Evolutionary conservation across 2,113 vertebrate species (phyloP), one percentile per base, ranked within the genome.

Genomic region (Dicentrarchus labrax): DNA sequence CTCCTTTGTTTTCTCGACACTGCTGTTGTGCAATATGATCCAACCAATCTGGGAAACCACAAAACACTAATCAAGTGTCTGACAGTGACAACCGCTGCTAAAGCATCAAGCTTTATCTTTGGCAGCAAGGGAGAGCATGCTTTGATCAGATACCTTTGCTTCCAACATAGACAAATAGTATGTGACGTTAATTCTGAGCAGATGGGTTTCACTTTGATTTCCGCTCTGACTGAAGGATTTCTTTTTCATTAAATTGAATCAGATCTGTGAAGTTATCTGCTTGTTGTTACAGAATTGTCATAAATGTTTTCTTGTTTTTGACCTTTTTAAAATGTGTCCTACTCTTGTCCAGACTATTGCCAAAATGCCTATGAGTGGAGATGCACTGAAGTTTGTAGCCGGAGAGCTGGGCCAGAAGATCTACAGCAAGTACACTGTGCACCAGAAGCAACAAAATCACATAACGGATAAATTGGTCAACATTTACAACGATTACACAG

Each of bases 281-380:
- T 62, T 47, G 8, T 41, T 67, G 7, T 67, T 45, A 12, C 15
- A 36, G 1, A 24, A 4, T 3, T 77, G 0, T 72, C 6, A 7
- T 1, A 0, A 47, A 21, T 78, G 5, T 67, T 65, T 66, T 64
- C 10, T 30, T 62, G 21, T 75, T 47, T n/a, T 48, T 67, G 71
- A 84, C 19, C 10, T 68, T 67, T 74, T 85, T 7, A 76, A 50
- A 8, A 30, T 45, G 8, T 83, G 16, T 75, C 59, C 53, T 45
- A 1, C 12, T 50, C 4, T 80, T 89, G 61, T 85, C 60, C 93
- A 99, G 98, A 64, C 88, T 65, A 82, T 99, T 78, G 70, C 90
- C 83, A 93, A 43, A 7, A 57, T 99, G 50, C 95, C 97, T 0
- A 93, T 96, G 0, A 97, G 95, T 47, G 98, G 98, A 3, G 95